Conservation (phyloP, 2,113 vertebrate species). For the Myotis yumanensis region DNA sequence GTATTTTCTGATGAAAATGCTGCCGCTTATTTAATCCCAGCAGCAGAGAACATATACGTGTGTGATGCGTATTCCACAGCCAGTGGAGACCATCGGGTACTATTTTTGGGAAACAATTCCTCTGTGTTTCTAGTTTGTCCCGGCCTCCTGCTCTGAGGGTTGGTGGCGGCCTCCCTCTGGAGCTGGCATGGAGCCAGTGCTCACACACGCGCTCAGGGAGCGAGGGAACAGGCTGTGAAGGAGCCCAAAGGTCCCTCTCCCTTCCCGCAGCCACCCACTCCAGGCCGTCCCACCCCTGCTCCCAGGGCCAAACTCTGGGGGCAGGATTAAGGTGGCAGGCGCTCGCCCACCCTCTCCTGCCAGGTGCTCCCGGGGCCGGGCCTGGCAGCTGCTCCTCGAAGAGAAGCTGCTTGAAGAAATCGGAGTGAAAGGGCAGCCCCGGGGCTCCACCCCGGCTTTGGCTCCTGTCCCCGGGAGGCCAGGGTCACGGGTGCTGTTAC, state of each 20-base stretch:
- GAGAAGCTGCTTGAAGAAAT: not conserved
- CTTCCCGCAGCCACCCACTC: not conserved
- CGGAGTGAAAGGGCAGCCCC: not conserved
- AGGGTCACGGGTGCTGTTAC: rapidly evolving
- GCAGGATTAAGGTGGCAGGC: rapidly evolving
- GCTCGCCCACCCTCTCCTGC: rapidly evolving
- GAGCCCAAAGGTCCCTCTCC: not conserved
- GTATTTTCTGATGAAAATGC: not conserved
- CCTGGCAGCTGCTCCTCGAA: not conserved
- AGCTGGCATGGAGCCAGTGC: rapidly evolving
- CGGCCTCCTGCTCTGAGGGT: not conserved
- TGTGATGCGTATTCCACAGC: rapidly evolving
- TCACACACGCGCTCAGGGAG: rapidly evolving
- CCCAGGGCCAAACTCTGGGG: not conserved
- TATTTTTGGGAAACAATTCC: not conserved
- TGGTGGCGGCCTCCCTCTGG: no score
- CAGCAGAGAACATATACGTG: rapidly evolving
- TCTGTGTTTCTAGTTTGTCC: not conserved
- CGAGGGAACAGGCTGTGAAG: rapidly evolving
- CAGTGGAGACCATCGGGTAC: rapidly evolving
- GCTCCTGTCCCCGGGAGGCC: not conserved
- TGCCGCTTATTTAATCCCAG: not conserved
- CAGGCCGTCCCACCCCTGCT: not conserved
- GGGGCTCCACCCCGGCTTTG: rapidly evolving
- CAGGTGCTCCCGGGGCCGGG: not conserved